Conservation (phyloP, 1,140 invertebrate species). For the Centruroides vittatus region DNA sequence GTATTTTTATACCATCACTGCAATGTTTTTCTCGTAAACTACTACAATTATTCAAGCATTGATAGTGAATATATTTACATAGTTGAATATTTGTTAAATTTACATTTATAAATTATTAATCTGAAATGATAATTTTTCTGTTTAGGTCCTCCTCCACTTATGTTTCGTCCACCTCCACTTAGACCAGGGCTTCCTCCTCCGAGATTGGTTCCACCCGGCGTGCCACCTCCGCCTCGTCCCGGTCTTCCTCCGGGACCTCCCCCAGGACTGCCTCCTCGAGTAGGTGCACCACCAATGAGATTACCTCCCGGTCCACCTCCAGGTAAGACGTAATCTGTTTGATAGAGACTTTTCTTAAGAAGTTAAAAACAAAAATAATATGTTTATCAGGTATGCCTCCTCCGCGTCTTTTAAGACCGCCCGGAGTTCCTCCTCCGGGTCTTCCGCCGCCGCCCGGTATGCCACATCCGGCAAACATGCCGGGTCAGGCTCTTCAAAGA, state of each 20-base stretch:
- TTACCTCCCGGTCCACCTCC: slow-evolving; percentile 50
- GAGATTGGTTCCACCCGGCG: slow-evolving; percentile 36
- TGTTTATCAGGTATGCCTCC: slow-evolving; percentile 29
- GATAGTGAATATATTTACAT: no score
- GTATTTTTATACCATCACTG: no score
- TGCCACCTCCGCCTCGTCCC: slow-evolving; percentile 44
- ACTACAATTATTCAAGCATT: no score
- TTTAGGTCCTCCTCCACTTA: slow-evolving; percentile 16
- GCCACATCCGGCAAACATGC: slow-evolving; percentile 20
- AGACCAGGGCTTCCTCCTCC: slow-evolving; percentile 33
- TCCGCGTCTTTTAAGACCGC: slow-evolving; percentile 23
- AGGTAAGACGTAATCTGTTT: slow-evolving; percentile 30
- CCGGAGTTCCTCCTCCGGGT: slow-evolving; percentile 27
- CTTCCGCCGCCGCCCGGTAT: slow-evolving; percentile 30
- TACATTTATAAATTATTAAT: no score
- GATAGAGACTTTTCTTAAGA: neutral
- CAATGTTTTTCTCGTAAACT: no score
- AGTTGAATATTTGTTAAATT: no score
- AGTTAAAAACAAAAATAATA: neutral
- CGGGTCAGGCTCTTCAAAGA: slow-evolving; percentile 24
- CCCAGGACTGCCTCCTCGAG: slow-evolving; percentile 36
- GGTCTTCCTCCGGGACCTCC: slow-evolving; percentile 32
- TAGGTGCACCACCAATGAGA: slow-evolving; percentile 25
- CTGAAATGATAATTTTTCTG: no score
- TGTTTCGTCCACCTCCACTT: slow-evolving; percentile 41